phyloP scores from a whole-genome alignment of 1,140 invertebrate species.

The Cylas formicarius region DNA sequence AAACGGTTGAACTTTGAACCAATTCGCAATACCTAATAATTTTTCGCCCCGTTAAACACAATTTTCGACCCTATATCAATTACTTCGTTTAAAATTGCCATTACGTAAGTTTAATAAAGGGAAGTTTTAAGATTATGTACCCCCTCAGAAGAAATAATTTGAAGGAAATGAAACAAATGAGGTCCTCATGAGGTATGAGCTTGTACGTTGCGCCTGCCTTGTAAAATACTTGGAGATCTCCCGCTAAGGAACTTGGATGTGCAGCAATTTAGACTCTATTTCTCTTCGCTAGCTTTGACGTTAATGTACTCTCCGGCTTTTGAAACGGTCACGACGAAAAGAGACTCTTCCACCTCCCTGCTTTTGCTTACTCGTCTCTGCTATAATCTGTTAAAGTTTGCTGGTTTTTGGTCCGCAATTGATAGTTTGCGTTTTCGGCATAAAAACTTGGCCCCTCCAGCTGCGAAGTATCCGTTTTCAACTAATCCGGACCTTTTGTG shows the following conservation, averaged over 20 bases:
- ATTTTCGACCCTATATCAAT: no score
- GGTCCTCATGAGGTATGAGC: constrained; percentile 25
- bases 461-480: no score
- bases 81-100: constrained; percentile 15
- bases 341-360: constrained; percentile 10
- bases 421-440: no score
- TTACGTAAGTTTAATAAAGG: constrained; percentile 23
- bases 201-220: constrained; percentile 22
- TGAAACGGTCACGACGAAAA: constrained; percentile 32
- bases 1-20: no score
- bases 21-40: no score
- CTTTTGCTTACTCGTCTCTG: constrained; percentile 4
- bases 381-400: constrained; percentile 1
- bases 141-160: constrained; percentile 29
- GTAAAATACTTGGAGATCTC: constrained; percentile 35
- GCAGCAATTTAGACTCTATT: constrained; percentile 41
- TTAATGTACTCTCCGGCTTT: constrained; percentile 41
- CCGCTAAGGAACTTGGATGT: constrained; percentile 38
- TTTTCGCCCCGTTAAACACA: no score
- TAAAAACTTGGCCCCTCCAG: no score
- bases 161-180: constrained; percentile 35
- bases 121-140: constrained; percentile 21
- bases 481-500: no score
- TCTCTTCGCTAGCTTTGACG: constrained; percentile 38
- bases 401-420: no score